Conservation (phyloP, 2,797 vertebrate genomes). For the Hyperoplus lanceolatus region DNA sequence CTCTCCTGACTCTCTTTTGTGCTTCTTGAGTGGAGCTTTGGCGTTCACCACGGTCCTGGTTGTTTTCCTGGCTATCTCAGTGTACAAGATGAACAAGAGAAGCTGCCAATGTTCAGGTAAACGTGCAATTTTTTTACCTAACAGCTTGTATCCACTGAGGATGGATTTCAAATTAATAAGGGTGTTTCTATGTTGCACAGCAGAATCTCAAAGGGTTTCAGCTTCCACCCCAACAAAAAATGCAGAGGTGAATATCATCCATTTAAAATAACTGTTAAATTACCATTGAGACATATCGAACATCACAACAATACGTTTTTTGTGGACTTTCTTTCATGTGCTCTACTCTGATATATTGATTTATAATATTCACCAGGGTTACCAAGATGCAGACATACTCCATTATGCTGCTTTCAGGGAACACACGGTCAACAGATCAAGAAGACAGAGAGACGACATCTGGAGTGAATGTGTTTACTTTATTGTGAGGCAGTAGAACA, state of each 20-base stretch:
- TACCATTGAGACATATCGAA: too few species aligned
- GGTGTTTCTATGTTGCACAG: neutral
- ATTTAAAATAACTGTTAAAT: neutral
- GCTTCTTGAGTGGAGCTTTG: constrained; percentile 29
- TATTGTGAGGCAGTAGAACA: neutral
- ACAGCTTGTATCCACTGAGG: neutral
- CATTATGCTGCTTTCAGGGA: neutral
- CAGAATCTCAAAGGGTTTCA: neutral
- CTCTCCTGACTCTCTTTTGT: neutral
- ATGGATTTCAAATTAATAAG: neutral
- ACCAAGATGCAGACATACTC: neutral
- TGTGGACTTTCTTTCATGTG: neutral
- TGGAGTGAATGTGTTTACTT: neutral
- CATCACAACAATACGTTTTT: too few species aligned
- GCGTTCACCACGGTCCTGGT: constrained; percentile 12
- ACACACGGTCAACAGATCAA: neutral
- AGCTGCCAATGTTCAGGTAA: constrained; percentile 19
- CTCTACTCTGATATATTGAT: neutral
- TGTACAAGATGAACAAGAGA: constrained; percentile 26
- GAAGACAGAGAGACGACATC: neutral
- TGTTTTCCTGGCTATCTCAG: constrained; percentile 4
- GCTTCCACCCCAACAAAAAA: neutral
- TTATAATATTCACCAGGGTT: neutral
- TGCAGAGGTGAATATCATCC: constrained; percentile 6
- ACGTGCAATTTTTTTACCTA: neutral